These are phyloP conservation scores for Limnephilus auricula DNA, from an alignment of 2,888 invertebrate genomes.

Conservation along the genomic window DNA sequence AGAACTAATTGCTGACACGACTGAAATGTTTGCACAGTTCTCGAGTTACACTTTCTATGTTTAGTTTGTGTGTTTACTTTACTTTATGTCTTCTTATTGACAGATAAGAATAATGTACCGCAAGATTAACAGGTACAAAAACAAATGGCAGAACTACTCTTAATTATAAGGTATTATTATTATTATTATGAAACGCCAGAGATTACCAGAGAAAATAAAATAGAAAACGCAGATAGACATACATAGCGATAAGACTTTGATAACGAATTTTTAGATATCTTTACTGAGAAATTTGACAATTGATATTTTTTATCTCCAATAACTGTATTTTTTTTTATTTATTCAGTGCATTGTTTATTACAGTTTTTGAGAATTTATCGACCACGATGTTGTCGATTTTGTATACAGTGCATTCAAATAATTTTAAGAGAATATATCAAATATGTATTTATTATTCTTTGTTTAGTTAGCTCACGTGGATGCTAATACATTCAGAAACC, in stretches of 20 bases:
- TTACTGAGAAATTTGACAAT: background rate
- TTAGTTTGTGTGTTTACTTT: background rate
- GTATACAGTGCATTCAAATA: too few relatives aligned
- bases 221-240: background rate
- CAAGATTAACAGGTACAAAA: background rate
- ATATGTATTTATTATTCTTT: too few relatives aligned
- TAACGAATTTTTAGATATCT: background rate
- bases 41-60: conserved; percentile 7
- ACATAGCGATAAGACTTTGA: background rate
- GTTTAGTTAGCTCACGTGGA: too few relatives aligned
- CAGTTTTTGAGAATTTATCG: too few relatives aligned
- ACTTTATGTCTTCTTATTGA: background rate
- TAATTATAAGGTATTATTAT: background rate
- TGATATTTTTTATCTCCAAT: background rate
- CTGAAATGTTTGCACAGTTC: background rate
- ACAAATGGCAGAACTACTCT: background rate
- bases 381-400: too few relatives aligned
- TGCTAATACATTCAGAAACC: too few relatives aligned
- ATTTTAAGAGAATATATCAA: too few relatives aligned
- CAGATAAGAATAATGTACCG: conserved; percentile 12
- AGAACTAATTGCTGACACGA: conserved; percentile 3
- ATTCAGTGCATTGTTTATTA: too few relatives aligned
- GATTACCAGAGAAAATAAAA: background rate
- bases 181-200: background rate
- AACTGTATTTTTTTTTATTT: background rate